phyloP scores from a whole-genome alignment of 1,140 invertebrate genomes.

The Scaptomyza graminum region DNA sequence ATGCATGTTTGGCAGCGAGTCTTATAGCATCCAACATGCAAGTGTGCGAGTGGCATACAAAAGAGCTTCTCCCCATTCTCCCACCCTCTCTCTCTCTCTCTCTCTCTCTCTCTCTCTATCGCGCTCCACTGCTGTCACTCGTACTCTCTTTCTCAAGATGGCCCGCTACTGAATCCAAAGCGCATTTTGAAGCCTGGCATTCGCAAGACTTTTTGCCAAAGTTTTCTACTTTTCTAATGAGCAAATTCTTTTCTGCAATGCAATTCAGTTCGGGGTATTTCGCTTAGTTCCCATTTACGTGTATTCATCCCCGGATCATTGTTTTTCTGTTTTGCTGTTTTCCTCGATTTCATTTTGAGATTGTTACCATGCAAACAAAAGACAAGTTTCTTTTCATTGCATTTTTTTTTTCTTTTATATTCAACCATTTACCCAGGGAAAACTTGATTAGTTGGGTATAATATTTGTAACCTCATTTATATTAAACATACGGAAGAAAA shows the following conservation, averaged over 20 bases:
- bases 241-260: constrained; percentile 17
- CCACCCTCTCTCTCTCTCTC: constrained; percentile 1
- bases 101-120: neutral
- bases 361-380: constrained; percentile 1
- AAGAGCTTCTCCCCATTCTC: constrained; percentile 18
- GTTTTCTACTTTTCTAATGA: constrained; percentile 41
- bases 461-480: too few species aligned
- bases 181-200: constrained; percentile 35
- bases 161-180: constrained; percentile 21
- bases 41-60: constrained; percentile 66
- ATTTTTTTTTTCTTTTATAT: neutral
- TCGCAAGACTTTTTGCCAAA: constrained; percentile 29
- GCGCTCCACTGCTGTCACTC: neutral
- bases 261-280: constrained; percentile 3
- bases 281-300: constrained; percentile 3
- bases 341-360: constrained; percentile 10
- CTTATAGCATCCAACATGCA: constrained; percentile 72
- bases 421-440: neutral
- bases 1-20: constrained; percentile 60
- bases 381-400: neutral
- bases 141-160: constrained; percentile 4
- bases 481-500: too few species aligned
- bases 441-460: too few species aligned
- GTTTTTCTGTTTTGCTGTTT: constrained; percentile 6
- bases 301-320: constrained; percentile 5